Evolutionary conservation across 64 coral and sea anemone genomes (phyloP).

Genomic region (Orbicella faveolata): DNA sequence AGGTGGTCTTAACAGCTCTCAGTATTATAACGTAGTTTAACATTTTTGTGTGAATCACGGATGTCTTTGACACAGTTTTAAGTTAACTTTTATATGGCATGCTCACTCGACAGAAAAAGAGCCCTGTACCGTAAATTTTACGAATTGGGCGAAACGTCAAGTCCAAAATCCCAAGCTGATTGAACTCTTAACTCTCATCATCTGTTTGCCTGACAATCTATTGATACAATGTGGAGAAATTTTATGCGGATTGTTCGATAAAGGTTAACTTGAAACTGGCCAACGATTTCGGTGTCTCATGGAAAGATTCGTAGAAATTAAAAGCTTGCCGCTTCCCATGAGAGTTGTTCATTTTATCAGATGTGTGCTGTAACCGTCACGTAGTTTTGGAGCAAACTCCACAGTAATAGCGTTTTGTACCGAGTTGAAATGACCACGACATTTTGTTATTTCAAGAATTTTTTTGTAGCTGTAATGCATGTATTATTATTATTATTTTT

Average conservation of each 20-base stretch:
- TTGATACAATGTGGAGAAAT: background rate
- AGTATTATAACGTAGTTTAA: background rate
- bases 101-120: background rate
- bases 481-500: too few species aligned
- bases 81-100: background rate
- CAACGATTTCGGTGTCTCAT: background rate
- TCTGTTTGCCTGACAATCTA: too few species aligned
- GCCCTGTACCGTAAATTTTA: too few species aligned
- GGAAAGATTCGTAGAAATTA: background rate
- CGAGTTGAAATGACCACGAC: too few species aligned
- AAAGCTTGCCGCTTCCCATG: background rate
- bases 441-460: too few species aligned
- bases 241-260: background rate
- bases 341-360: background rate
- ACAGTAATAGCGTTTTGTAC: too few species aligned
- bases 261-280: background rate
- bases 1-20: background rate
- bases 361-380: too few species aligned
- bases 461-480: too few species aligned
- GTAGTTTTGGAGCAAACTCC: too few species aligned
- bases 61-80: background rate
- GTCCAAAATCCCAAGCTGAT: too few species aligned
- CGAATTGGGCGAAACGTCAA: too few species aligned
- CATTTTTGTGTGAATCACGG: background rate
- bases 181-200: too few species aligned